These are phyloP conservation scores for Tympanoctomys barrerae DNA, from an alignment of 2,797 vertebrate genomes.

Conservation along the genomic window DNA sequence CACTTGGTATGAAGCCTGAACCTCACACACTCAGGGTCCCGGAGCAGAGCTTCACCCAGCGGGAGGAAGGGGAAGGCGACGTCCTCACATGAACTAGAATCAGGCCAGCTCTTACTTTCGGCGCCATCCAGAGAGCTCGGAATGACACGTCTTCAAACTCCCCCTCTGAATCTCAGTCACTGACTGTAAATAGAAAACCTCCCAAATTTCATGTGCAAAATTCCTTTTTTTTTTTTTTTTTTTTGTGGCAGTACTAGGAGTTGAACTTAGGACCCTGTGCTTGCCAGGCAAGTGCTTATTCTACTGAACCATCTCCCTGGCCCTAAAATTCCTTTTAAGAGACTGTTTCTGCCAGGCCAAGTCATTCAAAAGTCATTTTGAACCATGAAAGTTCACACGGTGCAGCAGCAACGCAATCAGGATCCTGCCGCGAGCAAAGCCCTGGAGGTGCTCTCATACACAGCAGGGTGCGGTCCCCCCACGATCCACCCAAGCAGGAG, in stretches of 20 bases:
- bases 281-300: too few relatives aligned
- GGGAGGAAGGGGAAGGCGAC: background rate
- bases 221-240: background rate
- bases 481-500: background rate
- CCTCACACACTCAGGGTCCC: background rate
- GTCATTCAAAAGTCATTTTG: background rate
- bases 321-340: slow-evolving; percentile 21
- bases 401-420: background rate
- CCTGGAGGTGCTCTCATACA: background rate
- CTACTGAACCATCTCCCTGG: too few relatives aligned
- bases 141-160: background rate
- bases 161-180: background rate
- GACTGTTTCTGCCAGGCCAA: background rate
- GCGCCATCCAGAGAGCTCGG: background rate
- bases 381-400: slow-evolving; percentile 17
- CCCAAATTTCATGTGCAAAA: slow-evolving; percentile 17
- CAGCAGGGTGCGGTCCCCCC: background rate
- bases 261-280: too few relatives aligned
- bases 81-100: background rate
- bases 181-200: background rate
- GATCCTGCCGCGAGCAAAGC: background rate
- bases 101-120: background rate
- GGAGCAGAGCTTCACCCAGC: background rate
- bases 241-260: too few relatives aligned
- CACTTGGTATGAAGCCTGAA: background rate